Evolutionary conservation across 2,888 invertebrate genomes (phyloP), one percentile per base, ranked within the genome.

Genomic region (Phaedon cochleariae): DNA sequence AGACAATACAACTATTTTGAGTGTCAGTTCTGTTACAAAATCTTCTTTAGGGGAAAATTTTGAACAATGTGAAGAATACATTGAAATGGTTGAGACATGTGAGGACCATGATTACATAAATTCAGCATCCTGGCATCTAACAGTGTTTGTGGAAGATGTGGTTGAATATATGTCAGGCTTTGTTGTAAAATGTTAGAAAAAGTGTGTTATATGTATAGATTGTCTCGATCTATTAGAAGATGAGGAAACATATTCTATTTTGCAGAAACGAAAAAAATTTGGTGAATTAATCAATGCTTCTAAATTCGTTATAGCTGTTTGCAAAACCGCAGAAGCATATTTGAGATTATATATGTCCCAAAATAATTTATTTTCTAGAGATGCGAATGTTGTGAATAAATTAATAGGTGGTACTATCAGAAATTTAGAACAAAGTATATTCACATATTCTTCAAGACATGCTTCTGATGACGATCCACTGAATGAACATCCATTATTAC

Each of bases 81-180:
- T 54, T 6, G 54, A 54, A 5, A 15, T 54, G 12, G 29, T 54
- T 7, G 9, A 54, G 2, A 15, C 6, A 12, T 26, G 26, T 22
- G n/a, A 52, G 15, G 22, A 64, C 59, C 20, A 55, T 55, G 41
- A 29, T 55, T 55, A 55, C 31, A 9, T 12, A 1, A 46, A 17
- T 58, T 22, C 58, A 15, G 7, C 46, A 10, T 20, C 58, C 20
- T 58, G 45, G 26, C 41, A 58, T 45, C n/a, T 46, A 41, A 58
- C 58, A 7, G n/a, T 15, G 7, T 45, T 18, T 58, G 18, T 58
- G 9, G 45, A 46, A 21, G 58, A 58, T 58, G 29, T 58, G 18
- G 45, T 58, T 10, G 12, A 41, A 6, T 58, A 58, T 41, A 45
- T 58, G 17, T 58, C 45, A 3, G 58, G 31, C 26, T 20, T 22